Evolutionary conservation across 2,888 invertebrate genomes (phyloP), one percentile per base, ranked within the genome.

Genomic region (Fragum whitleyi): DNA sequence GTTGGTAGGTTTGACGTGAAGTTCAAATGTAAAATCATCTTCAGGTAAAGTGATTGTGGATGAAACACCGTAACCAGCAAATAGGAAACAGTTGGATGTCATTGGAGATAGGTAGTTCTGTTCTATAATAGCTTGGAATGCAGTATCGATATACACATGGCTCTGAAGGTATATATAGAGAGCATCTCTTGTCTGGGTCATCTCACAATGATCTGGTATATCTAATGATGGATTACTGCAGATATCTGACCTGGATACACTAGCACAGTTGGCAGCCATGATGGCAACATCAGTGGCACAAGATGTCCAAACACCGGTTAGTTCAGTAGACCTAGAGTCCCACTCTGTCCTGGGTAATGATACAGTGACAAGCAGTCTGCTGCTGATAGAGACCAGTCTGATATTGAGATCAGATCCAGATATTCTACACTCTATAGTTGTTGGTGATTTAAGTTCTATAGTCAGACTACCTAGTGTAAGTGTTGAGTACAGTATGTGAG

Each of bases 1-100:
- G 39, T 62, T 62, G 23, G 61, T 71, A 32, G 87, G 86, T 29
- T 88, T 89, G 2, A 90, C 88, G 70, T 88, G 87, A 16, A 91
- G 42, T 75, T 91, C 90, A 9, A 90, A 29, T 11, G 89, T 88
- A 61, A 90, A 88, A 47, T 81, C 78, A 3, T 69, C 39, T 0
- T 53, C 21, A 3, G 88, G 90, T 29, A 90, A 53, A 9, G 76
- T 67, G 1, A 90, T 32, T 2, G 65, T 65, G 9, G 78, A 83
- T 11, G 83, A 77, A 1, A 85, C 79, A 14, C 90, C 90, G 11
- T 62, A 73, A n/a, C 85, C 83, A 23, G 42, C 32, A 42, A 67
- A 85, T 36, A 85, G 83, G 6, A 89, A 65, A 53, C 90, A 90
- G 29, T 87, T 86, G 2, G 85, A 81, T 29, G 72, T 74, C 69